Evolutionary conservation across 2,888 invertebrate genomes (phyloP).

Genomic region (Sesia apiformis): DNA sequence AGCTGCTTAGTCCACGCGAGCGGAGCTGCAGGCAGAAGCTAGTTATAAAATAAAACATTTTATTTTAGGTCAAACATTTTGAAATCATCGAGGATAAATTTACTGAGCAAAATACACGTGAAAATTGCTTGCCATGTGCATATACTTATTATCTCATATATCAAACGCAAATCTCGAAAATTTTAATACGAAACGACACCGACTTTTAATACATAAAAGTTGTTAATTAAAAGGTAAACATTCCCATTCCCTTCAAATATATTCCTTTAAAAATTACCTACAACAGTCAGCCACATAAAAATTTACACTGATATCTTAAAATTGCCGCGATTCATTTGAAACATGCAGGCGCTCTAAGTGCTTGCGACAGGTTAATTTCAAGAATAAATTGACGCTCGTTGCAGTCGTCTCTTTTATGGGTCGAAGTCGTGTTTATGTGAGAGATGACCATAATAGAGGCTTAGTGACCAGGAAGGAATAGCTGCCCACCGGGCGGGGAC

Average conservation of each 20-base stretch:
- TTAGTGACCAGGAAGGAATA: conserved; percentile 44
- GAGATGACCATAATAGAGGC: conserved; percentile 44
- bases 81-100: too few relatives aligned
- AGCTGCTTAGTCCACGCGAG: too few relatives aligned
- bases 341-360: conserved; percentile 39
- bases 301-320: conserved; percentile 2
- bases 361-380: conserved; percentile 66
- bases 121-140: too few relatives aligned
- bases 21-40: too few relatives aligned
- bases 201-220: neutral
- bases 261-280: neutral
- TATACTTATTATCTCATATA: too few relatives aligned
- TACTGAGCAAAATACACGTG: too few relatives aligned
- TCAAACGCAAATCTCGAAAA: too few relatives aligned
- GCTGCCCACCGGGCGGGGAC: conserved; percentile 49
- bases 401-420: conserved; percentile 41
- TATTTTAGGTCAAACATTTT: too few relatives aligned
- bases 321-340: conserved; percentile 35
- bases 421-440: conserved; percentile 39
- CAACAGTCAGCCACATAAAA: neutral
- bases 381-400: conserved; percentile 60
- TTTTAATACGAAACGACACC: too few relatives aligned
- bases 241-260: neutral
- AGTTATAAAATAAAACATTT: too few relatives aligned
- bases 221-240: neutral